Conservation (phyloP, 2,888 invertebrate species). For the Sinelater perroti region DNA sequence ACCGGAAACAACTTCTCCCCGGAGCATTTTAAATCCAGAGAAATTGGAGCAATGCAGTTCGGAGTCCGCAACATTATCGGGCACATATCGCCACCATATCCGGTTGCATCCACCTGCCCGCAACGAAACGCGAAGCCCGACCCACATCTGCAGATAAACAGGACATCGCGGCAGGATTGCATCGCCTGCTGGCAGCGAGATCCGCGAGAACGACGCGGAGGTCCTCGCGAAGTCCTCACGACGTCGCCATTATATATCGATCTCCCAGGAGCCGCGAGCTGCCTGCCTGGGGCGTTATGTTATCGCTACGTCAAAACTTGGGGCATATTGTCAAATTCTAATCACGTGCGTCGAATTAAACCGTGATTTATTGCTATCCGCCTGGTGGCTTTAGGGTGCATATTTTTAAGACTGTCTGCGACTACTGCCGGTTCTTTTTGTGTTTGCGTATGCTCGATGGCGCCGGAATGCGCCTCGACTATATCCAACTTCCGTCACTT, state of each 20-base stretch:
- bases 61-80: neutral
- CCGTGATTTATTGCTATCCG: conserved; percentile 55
- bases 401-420: conserved; percentile 46
- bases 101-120: conserved; percentile 16
- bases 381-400: conserved; percentile 50
- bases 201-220: conserved; percentile 31
- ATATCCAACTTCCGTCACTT: too few relatives aligned
- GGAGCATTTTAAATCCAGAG: neutral
- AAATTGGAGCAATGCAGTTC: neutral
- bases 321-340: conserved; percentile 52
- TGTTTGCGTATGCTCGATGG: neutral
- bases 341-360: conserved; percentile 54
- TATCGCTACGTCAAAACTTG: conserved; percentile 45
- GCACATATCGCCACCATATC: neutral
- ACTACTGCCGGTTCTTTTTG: neutral
- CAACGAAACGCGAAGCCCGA: conserved; percentile 23
- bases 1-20: neutral
- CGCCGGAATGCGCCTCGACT: too few relatives aligned
- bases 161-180: conserved; percentile 31
- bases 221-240: conserved; percentile 37
- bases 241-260: conserved; percentile 40
- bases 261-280: conserved; percentile 35
- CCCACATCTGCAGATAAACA: conserved; percentile 21
- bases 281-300: conserved; percentile 37
- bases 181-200: conserved; percentile 31